phyloP scores from a whole-genome alignment of 2,888 invertebrate genomes.

The Tetropium fuscum region DNA sequence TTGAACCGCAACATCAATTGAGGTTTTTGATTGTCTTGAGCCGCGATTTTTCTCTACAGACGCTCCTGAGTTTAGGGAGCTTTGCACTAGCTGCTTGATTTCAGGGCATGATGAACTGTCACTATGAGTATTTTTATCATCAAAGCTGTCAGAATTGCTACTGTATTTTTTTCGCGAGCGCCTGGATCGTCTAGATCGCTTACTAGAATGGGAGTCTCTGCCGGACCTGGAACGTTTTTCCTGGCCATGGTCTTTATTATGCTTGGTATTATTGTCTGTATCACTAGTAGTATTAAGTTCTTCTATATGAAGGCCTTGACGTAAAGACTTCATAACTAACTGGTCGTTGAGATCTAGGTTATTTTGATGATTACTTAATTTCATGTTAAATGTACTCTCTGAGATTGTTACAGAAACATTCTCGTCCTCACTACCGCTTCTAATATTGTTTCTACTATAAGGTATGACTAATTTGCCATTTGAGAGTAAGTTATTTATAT shows the following conservation, averaged over 20 bases:
- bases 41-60: conserved; percentile 63
- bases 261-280: conserved; percentile 38
- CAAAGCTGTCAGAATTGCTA: conserved; percentile 48
- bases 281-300: conserved; percentile 49
- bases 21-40: conserved; percentile 64
- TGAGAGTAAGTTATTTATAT: conserved; percentile 59
- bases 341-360: conserved; percentile 63
- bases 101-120: conserved; percentile 66
- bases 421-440: conserved; percentile 63
- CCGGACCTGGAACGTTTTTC: conserved; percentile 50
- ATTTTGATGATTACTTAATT: conserved; percentile 55
- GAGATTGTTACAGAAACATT: conserved; percentile 64
- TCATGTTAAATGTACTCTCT: conserved; percentile 59
- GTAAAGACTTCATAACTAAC: conserved; percentile 61
- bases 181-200: conserved; percentile 47
- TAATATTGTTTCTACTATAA: conserved; percentile 43
- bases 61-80: conserved; percentile 65
- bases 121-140: conserved; percentile 41
- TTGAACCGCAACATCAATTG: conserved; percentile 72
- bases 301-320: conserved; percentile 58
- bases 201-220: conserved; percentile 51
- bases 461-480: conserved; percentile 61
- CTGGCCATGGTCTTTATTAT: conserved; percentile 48
- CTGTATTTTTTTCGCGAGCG: conserved; percentile 44
- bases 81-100: conserved; percentile 65